Conservation (phyloP, 2,888 invertebrate genomes). For the Lacanobia wlatinum region DNA sequence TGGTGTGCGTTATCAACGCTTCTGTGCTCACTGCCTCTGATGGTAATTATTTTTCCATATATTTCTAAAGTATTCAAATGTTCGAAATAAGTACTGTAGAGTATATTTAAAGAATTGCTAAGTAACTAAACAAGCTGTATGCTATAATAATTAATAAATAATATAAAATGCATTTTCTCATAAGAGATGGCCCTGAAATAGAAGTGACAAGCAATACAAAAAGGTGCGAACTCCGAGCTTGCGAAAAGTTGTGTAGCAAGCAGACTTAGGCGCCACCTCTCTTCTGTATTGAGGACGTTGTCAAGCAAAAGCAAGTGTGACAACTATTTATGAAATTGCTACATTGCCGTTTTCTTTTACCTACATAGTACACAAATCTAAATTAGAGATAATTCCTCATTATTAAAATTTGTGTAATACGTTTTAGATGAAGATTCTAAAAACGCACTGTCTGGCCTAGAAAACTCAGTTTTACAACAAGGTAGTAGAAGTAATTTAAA, state of each 20-base stretch:
- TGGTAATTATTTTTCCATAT: not conserved
- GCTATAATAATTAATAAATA: too few relatives aligned
- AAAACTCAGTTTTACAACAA: not conserved
- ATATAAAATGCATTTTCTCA: too few relatives aligned
- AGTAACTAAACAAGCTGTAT: not conserved
- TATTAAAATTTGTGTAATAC: not conserved
- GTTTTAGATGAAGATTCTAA: not conserved
- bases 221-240: not conserved
- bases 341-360: not conserved
- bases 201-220: not conserved
- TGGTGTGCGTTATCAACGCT: slow-evolving; percentile 45
- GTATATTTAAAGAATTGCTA: not conserved
- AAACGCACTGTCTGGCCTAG: not conserved
- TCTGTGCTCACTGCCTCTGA: slow-evolving; percentile 52
- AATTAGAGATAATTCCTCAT: too few relatives aligned
- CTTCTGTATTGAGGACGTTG: slow-evolving; percentile 35
- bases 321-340: slow-evolving; percentile 2
- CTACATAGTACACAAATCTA: too few relatives aligned
- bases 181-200: not conserved
- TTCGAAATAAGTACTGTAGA: too few relatives aligned
- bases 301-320: slow-evolving; percentile 48
- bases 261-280: slow-evolving; percentile 17
- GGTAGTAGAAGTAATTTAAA: too few relatives aligned
- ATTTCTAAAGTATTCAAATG: not conserved
- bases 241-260: slow-evolving; percentile 28